Conservation (phyloP, 2,797 vertebrate species). For the Chelonia mydas region DNA sequence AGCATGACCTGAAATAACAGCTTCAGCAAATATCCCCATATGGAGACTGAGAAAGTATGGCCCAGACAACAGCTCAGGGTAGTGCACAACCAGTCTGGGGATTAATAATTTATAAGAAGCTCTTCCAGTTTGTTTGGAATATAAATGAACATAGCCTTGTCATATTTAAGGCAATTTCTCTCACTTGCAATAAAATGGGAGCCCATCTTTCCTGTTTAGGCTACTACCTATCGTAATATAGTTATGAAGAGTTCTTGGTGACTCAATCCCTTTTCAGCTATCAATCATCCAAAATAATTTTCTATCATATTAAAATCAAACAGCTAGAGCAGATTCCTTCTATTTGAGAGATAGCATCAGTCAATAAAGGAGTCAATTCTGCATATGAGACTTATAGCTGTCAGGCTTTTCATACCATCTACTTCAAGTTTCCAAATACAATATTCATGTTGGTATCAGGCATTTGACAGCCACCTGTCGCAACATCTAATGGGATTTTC, state of each 20-base stretch:
- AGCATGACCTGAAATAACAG: not conserved
- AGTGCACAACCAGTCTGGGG: not conserved
- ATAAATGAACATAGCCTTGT: conserved; percentile 63
- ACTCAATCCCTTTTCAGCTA: conserved; percentile 54
- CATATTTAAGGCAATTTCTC: conserved; percentile 60
- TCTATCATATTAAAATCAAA: conserved; percentile 47
- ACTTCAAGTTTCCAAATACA: conserved; percentile 49
- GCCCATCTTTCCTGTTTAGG: conserved; percentile 54
- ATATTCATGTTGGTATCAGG: conserved; percentile 22
- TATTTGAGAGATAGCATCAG: conserved; percentile 31
- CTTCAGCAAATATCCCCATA: conserved; percentile 11
- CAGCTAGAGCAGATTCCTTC: conserved; percentile 11
- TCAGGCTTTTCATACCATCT: conserved; percentile 20
- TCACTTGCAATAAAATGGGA: conserved; percentile 57
- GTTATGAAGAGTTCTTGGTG: conserved; percentile 15
- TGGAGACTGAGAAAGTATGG: not conserved
- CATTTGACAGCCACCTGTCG: not conserved
- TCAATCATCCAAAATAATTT: conserved; percentile 45
- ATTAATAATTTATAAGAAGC: conserved; percentile 69
- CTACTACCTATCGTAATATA: conserved; percentile 61
- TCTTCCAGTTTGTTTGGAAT: conserved; percentile 65
- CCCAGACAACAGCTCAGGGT: conserved; percentile 7
- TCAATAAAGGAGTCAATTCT: conserved; percentile 11
- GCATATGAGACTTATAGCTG: conserved; percentile 33
- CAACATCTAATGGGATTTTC: conserved; percentile 35